phyloP scores from a whole-genome alignment of 2,113 vertebrate species.

The Nesogale talazaci region DNA sequence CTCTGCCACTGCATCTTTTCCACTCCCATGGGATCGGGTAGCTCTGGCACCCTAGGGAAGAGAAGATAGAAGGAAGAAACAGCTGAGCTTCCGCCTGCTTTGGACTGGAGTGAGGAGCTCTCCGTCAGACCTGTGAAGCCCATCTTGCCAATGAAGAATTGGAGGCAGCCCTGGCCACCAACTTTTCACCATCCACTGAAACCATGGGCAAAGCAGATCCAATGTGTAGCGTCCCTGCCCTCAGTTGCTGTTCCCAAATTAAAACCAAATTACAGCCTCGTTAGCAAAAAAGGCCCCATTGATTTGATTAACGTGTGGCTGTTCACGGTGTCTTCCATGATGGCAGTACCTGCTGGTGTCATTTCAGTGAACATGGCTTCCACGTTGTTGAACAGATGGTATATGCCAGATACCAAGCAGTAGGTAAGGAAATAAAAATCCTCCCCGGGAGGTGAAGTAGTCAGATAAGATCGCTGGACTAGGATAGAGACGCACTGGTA shows the following conservation, averaged over 20 bases:
- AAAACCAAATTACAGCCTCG: background rate
- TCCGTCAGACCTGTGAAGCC: background rate
- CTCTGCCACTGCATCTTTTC: background rate
- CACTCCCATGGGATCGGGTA: background rate
- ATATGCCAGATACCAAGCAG: fast-evolving
- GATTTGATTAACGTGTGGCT: background rate
- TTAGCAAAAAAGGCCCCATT: background rate
- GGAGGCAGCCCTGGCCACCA: background rate
- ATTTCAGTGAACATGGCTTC: background rate
- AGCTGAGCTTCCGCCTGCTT: background rate
- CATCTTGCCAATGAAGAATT: background rate
- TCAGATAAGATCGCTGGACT: background rate
- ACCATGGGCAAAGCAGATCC: too few species aligned
- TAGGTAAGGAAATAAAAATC: too few species aligned
- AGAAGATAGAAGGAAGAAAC: background rate
- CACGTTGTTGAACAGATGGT: background rate
- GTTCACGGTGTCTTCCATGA: too few species aligned
- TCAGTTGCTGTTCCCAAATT: background rate
- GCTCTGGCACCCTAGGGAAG: background rate
- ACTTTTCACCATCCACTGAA: background rate
- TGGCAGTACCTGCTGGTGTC: background rate
- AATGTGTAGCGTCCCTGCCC: too few species aligned
- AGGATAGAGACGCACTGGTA: too few species aligned
- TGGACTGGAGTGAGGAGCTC: background rate
- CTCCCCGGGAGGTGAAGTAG: background rate